Evolutionary conservation across 2,797 vertebrate genomes (phyloP).

Genomic region (Scarus forsteni): DNA sequence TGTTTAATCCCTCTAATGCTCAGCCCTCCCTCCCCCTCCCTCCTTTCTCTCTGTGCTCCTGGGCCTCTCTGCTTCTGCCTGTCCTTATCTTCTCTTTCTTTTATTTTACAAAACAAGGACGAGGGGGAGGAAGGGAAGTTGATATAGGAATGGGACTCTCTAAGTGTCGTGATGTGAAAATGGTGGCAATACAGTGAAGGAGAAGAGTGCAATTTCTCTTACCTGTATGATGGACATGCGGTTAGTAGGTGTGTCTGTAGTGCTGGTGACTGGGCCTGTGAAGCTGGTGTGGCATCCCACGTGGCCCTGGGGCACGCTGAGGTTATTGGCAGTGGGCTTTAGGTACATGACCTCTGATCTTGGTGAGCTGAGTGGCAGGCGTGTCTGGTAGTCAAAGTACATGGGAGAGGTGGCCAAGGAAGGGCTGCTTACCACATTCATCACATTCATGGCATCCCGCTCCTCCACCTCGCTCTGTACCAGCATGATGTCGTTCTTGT

Average conservation of each 20-base stretch:
- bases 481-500: slow-evolving; percentile 99
- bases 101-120: slow-evolving; percentile 54
- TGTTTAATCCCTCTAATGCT: slow-evolving; percentile 74
- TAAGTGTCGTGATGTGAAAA: slow-evolving; percentile 59
- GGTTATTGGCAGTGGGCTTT: slow-evolving; percentile 98
- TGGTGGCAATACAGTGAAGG: slow-evolving; percentile 65
- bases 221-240: slow-evolving; percentile 99
- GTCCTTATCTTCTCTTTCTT: slow-evolving; percentile 58
- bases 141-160: slow-evolving; percentile 53
- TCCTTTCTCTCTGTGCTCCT: slow-evolving; percentile 55
- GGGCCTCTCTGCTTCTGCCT: slow-evolving; percentile 54
- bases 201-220: slow-evolving; percentile 83
- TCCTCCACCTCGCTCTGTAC: slow-evolving; percentile 99
- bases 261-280: slow-evolving; percentile 96
- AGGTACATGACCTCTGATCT: slow-evolving; percentile 99
- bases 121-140: neutral
- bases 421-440: slow-evolving; percentile 99
- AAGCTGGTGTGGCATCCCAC: slow-evolving; percentile 99
- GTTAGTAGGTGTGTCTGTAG: slow-evolving; percentile 96
- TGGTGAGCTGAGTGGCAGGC: slow-evolving; percentile 99
- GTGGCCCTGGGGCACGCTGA: slow-evolving; percentile 98
- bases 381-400: slow-evolving; percentile 99
- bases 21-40: slow-evolving; percentile 49
- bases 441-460: slow-evolving; percentile 99
- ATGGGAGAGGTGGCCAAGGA: slow-evolving; percentile 99